Percentiles rank a stretch among this genome's conserved stretches.
phyloP scores from a whole-genome alignment of 1,140 invertebrate genomes.

The Drosophila mayri region DNA sequence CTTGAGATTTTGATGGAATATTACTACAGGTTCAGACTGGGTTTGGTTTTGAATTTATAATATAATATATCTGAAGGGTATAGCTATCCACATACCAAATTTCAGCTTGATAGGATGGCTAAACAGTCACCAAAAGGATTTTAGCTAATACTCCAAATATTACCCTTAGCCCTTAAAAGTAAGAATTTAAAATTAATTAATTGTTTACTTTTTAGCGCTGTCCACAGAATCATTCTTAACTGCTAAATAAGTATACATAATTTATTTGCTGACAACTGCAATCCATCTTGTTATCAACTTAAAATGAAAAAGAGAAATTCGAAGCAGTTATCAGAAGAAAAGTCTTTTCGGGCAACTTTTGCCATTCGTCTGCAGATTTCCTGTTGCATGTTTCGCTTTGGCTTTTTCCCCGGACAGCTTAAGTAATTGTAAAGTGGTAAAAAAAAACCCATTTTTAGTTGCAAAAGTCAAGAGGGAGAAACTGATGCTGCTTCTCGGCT shows the following conservation, averaged over 20 bases:
- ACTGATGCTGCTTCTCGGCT: constrained; percentile 18
- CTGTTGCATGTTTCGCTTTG: constrained; percentile 5
- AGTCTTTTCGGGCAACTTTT: constrained; percentile 7
- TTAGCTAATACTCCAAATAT: background rate
- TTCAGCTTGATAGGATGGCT: background rate
- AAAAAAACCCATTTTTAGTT: constrained; percentile 63
- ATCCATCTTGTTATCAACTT: constrained; percentile 8
- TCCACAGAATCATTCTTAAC: background rate
- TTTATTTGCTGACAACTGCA: constrained; percentile 1
- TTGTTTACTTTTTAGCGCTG: background rate
- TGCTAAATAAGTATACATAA: background rate
- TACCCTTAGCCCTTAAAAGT: background rate
- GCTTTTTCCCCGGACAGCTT: constrained; percentile 29
- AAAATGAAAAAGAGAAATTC: background rate
- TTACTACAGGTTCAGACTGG: fast-evolving
- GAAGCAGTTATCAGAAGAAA: constrained; percentile 1
- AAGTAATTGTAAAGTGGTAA: constrained; percentile 73
- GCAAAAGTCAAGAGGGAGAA: constrained; percentile 36
- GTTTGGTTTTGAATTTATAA: background rate
- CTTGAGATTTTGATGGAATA: background rate
- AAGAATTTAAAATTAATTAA: background rate
- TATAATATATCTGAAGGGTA: background rate
- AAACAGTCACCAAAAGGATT: background rate
- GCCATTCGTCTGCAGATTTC: background rate
- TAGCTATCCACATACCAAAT: background rate